phyloP scores from a whole-genome alignment of 1,140 invertebrate species.

The Pachyrhynchus sulphureomaculatus region DNA sequence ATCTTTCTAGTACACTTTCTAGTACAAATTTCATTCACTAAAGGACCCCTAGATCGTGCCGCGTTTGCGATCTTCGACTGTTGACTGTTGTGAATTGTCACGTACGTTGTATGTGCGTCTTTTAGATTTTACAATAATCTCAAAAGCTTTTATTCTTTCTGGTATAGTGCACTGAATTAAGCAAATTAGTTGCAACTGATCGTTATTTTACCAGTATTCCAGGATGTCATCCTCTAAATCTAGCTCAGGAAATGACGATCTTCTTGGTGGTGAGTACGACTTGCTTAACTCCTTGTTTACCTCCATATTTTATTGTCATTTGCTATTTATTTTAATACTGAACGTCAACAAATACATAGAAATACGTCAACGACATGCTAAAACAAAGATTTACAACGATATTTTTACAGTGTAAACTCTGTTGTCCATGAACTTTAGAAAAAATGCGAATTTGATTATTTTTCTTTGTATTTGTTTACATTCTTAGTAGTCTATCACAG shows the following conservation, averaged over 20 bases:
- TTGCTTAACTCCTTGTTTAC: constrained; percentile 40
- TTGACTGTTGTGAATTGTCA: no score
- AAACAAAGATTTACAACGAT: constrained; percentile 1
- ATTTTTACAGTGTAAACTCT: neutral
- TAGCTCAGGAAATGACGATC: constrained; percentile 44
- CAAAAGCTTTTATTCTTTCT: no score
- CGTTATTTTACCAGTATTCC: constrained; percentile 13
- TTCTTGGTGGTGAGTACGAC: constrained; percentile 45
- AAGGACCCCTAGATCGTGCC: no score
- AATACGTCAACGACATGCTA: constrained; percentile 8
- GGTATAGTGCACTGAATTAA: no score
- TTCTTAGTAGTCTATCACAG: constrained; percentile 7
- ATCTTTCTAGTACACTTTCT: no score
- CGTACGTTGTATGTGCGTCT: no score
- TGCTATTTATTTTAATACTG: constrained; percentile 29
- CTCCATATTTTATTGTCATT: constrained; percentile 34
- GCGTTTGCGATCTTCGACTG: no score
- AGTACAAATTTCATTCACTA: no score
- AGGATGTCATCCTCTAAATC: constrained; percentile 50
- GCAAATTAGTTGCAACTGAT: neutral
- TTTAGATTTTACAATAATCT: no score
- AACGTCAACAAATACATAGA: constrained; percentile 14
- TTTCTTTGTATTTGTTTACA: constrained; percentile 4
- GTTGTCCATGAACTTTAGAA: neutral
- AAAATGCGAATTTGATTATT: neutral